Evolutionary conservation across 2,888 invertebrate genomes (phyloP), one percentile per base, ranked within the genome.

Genomic region (Chloromyia formosa): DNA sequence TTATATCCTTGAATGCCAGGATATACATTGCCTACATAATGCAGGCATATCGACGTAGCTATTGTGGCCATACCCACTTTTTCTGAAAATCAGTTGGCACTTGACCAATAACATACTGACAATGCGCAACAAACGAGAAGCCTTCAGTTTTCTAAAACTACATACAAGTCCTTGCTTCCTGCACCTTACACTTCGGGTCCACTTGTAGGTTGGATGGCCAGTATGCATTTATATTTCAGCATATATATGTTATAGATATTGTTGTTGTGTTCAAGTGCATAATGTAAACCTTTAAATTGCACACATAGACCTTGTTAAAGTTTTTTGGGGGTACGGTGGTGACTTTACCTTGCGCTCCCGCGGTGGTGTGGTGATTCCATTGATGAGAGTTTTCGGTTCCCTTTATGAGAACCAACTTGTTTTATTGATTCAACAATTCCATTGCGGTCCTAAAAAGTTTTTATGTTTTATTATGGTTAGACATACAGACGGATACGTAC

Each of bases 101-200:
- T 23, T 18, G 69, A 69, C 69, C 69, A 56, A 54, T 56, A 56
- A 27, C 56, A 56, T 35, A 35, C 69, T 35, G 56, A 69, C 35
- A 56, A 27, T 69, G 69, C 69, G 69, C 69, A 69, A 69, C 69
- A 69, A 69, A 69, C 69, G 69, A 53, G 10, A 49, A 68, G 12
- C 27, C 66, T 64, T 27, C n/a, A 60, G 23, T 14, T 23, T 23
- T 23, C 60, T 23, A 3, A 49, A 60, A 20, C 61, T 35, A 64
- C 40, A 40, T 40, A 40, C n/a, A 35, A 9, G 40, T 64, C 14
- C 40, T 16, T 16, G 61, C 27, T 5, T 61, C 18, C 22, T 56
- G 20, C 18, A 18, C 49, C 49, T 49, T 49, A 49, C 14, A n/a
- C 49, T n/a, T 49, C 10, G 3, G 16, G 22, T n/a, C 18, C 56